Conservation (phyloP, 2,888 invertebrate species). For the Aethes cnicana region DNA sequence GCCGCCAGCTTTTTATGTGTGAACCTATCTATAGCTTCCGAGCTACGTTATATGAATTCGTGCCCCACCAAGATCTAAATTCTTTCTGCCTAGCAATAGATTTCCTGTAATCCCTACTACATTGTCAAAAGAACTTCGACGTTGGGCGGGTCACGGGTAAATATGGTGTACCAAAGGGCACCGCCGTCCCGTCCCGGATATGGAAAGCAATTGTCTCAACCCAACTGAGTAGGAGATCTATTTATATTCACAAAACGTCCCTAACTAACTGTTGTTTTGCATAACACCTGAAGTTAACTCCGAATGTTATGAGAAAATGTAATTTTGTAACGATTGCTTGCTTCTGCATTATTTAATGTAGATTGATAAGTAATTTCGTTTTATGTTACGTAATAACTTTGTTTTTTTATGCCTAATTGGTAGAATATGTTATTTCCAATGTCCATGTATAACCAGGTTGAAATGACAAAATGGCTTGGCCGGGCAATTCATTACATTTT, state of each 20-base stretch:
- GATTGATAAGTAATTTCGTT: too few species aligned
- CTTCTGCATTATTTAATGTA: too few species aligned
- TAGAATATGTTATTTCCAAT: too few species aligned
- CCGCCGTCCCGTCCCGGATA: constrained; percentile 46
- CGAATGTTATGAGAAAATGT: not conserved
- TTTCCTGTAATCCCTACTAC: too few species aligned
- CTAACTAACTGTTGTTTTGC: constrained; percentile 30
- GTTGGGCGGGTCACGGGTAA: constrained; percentile 19
- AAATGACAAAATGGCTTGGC: not conserved
- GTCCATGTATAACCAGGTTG: too few species aligned
- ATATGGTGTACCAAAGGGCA: constrained; percentile 38
- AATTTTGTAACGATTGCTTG: not conserved
- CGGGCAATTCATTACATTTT: not conserved
- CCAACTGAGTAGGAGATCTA: constrained; percentile 32
- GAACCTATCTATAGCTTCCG: too few species aligned
- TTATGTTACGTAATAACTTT: too few species aligned
- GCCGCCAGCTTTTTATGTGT: too few species aligned
- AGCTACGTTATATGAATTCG: too few species aligned
- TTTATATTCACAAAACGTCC: constrained; percentile 34
- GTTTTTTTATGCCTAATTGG: too few species aligned
- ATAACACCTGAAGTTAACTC: constrained; percentile 11
- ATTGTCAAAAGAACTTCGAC: constrained; percentile 2
- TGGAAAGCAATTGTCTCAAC: constrained; percentile 39
- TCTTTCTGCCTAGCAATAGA: too few species aligned
- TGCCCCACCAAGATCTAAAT: too few species aligned